phyloP scores from a whole-genome alignment of 1,140 invertebrate species.

The Venturia canescens region DNA sequence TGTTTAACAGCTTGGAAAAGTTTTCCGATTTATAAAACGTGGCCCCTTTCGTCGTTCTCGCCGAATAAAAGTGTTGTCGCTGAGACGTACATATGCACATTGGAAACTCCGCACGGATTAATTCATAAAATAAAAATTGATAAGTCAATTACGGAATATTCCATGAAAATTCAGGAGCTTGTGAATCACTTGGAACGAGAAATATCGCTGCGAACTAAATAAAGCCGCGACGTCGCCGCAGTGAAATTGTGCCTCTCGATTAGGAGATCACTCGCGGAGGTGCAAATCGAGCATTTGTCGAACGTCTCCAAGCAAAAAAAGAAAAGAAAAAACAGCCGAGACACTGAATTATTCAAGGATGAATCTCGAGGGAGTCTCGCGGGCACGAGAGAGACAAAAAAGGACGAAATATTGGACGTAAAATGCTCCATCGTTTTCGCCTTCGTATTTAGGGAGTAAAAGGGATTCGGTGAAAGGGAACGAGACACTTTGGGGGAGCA shows the following conservation, averaged over 20 bases:
- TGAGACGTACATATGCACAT: too few relatives aligned
- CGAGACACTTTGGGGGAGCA: background rate
- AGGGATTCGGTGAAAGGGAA: background rate
- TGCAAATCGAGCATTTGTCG: background rate
- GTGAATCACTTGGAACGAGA: too few relatives aligned
- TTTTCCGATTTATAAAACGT: too few relatives aligned
- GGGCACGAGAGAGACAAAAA: background rate
- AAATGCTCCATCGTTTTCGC: background rate
- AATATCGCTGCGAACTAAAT: too few relatives aligned
- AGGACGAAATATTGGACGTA: background rate
- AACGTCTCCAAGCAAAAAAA: background rate
- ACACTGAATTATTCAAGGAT: constrained; percentile 4
- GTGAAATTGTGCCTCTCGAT: background rate
- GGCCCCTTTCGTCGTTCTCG: too few relatives aligned
- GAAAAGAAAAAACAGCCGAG: background rate
- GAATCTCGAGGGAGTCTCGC: background rate
- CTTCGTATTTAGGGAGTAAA: background rate
- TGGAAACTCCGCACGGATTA: too few relatives aligned
- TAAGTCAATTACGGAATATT: too few relatives aligned
- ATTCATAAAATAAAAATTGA: too few relatives aligned
- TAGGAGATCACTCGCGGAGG: background rate
- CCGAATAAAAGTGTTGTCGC: too few relatives aligned
- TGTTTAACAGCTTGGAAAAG: too few relatives aligned
- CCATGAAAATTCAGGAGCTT: too few relatives aligned
- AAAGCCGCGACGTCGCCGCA: too few relatives aligned